Conservation (phyloP, 2,797 vertebrate species). For the Euphonia xanthogaster region DNA sequence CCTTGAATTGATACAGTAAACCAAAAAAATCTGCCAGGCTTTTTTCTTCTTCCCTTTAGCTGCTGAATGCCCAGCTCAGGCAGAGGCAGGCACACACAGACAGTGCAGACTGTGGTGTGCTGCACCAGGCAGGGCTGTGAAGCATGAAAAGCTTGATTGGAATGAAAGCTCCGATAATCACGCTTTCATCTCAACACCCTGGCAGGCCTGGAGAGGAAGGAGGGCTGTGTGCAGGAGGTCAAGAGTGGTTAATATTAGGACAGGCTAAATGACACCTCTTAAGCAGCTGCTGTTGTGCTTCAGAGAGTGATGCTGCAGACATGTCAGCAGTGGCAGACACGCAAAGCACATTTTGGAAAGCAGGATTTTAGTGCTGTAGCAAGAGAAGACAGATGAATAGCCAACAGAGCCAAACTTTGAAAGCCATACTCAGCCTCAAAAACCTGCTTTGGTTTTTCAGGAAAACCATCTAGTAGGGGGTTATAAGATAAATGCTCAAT, state of each 20-base stretch:
- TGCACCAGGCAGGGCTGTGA: background rate
- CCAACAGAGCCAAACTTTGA: background rate
- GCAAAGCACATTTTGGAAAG: background rate
- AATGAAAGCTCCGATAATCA: constrained; percentile 8
- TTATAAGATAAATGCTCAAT: background rate
- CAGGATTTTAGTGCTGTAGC: background rate
- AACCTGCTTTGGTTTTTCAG: background rate
- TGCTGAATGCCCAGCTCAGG: background rate
- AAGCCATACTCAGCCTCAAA: background rate
- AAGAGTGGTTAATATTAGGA: background rate
- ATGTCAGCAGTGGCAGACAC: fast-evolving
- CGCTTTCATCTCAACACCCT: background rate
- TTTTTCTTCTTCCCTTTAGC: background rate
- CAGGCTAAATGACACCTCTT: background rate
- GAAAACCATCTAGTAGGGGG: background rate
- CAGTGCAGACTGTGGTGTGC: background rate
- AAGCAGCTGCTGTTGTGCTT: background rate
- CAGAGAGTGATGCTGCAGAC: background rate
- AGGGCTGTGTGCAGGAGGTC: background rate
- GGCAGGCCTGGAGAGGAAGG: background rate
- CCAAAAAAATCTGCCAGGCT: background rate
- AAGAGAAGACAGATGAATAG: background rate
- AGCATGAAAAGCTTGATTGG: background rate
- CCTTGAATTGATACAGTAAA: background rate
- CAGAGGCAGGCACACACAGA: background rate